Evolutionary conservation across 2,888 invertebrate species (phyloP), one percentile per base, ranked within the genome.

Genomic region (Drosophila recens): DNA sequence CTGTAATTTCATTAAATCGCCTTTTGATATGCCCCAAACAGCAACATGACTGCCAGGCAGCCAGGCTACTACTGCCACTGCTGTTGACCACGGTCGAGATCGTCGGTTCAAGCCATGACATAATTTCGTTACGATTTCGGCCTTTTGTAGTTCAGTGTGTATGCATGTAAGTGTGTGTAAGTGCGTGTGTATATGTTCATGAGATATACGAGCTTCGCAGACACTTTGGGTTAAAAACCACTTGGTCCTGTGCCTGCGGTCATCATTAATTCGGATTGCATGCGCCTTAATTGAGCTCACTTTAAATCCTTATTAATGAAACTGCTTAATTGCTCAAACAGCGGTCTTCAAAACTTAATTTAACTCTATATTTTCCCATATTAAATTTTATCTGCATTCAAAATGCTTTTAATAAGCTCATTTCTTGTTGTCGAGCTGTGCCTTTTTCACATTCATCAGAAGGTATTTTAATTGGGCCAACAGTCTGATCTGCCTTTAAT

Each of bases 1-100:
- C 79, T 82, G 82, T 86, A 82, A 82, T 87, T 87, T 87, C 76
- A 79, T 87, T 87, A 80, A 89, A 87, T 79, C 76, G 89, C 81
- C 76, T 87, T 87, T 80, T 80, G 86, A 89, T 89, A 82, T 75
- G 75, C 23, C 65, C 46, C 49, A 36, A 61, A 40, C 46, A 57
- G 57, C 58, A 65, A 42, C 42, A 48, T 53, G 65, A 30, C 56
- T 51, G 13, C 49, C 54, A 43, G 49, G 20, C 45, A 10, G 13
- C 34, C 30, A 30, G 30, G 33, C 46, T 8, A n/a, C 11, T 30
- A 17, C 45, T 20, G 10, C 64, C 40, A 17, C 43, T 51, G 15
- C 38, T 38, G 40, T 33, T 56, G 65, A 65, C 72, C 68, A 62
- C 69, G 65, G 42, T 42, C 51, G 53, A 53, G 62, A 40, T 42